Evolutionary conservation across 2,797 vertebrate genomes (phyloP), one percentile per base, ranked within the genome.

Genomic region (Hozukius guyotensis): DNA sequence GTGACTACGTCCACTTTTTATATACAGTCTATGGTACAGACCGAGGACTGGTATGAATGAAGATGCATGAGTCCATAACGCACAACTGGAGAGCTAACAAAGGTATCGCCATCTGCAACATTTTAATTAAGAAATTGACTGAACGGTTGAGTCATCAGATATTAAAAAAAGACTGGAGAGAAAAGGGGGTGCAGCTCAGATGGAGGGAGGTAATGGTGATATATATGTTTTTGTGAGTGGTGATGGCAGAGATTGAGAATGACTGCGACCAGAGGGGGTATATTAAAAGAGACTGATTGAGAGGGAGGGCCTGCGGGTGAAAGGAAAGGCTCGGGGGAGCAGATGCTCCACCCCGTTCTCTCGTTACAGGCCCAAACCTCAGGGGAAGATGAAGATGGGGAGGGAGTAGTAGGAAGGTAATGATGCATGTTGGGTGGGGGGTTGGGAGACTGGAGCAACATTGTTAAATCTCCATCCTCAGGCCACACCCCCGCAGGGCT

Each of bases 321-420:
- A 69, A 77, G 80, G 84, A 88, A 75, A 68, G 46, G 74, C 72
- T 80, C 65, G 18, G 81, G 81, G 79, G 84, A 95, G 89, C 94
- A 95, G 94, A 93, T 94, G 94, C 94, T 93, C 81, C 72, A 77
- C 87, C 72, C 72, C 5, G 32, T 85, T 85, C 85, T 84, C 82
- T 81, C 34, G 56, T 92, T 93, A 88, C 77, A 86, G 72, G 75
- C 77, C 83, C 74, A 83, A 87, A 89, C 87, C 93, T 91, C 91
- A 88, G 78, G 90, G 87, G 90, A 78, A 24, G 61, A 65, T 6
- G 68, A 59, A 59, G 52, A 73, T 49, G 18, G 71, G 65, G n/a
- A 53, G 61, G 60, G 70, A 49, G 82, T 27, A 65, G 78, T 16
- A 77, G 65, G 64, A 77, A 77, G 69, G 75, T 76, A 87, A 78